Base-by-base conservation (phyloP, 2,888 invertebrate species). In the Meloe dianella region DNA sequence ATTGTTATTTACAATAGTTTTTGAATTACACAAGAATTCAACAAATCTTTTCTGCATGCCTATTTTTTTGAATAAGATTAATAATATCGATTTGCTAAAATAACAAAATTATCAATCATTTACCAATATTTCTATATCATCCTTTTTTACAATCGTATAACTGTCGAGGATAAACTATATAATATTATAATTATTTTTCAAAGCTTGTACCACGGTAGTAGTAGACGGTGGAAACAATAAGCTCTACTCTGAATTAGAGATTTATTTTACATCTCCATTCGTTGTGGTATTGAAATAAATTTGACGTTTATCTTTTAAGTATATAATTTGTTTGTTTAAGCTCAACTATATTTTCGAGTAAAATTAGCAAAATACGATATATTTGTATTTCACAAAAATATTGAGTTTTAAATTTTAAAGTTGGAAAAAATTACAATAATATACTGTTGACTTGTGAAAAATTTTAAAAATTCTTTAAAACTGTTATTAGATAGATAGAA, bases 191-290 rank as follows among this genome's bases (percentile, higher is more conserved):
- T 59, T 59, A 59, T 59, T 32, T 32, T 32, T 20, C 6, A 35
- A 17, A 32, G 20, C 32, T 9, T 9, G 32, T 35, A 59, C 3
- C 10, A 20, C 9, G 32, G 4, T n/a, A n/a, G n/a, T n/a, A 22
- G 57, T 57, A n/a, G 20, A 32, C 1, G 24, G 59, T 32, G 12
- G n/a, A 32, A 38, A n/a, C 32, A 32, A 32, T 59, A 59, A 32
- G 32, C 59, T 51, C 22, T 6, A 60, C 38, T 35, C n/a, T 38
- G 17, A 59, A 59, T 35, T 38, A 59, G 59, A 59, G 35, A 59
- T 59, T 59, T 35, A 59, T 59, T 35, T 59, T 59, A 20, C 22
- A 38, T 59, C n/a, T 59, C 20, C 14, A 38, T 35, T 41, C 22
- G 14, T 59, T 20, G 29, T 22, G 27, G 35, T 35, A 35, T 35